Evolutionary conservation across 2,113 vertebrate species (phyloP).

Genomic region (Pelecanoides urinatrix): DNA sequence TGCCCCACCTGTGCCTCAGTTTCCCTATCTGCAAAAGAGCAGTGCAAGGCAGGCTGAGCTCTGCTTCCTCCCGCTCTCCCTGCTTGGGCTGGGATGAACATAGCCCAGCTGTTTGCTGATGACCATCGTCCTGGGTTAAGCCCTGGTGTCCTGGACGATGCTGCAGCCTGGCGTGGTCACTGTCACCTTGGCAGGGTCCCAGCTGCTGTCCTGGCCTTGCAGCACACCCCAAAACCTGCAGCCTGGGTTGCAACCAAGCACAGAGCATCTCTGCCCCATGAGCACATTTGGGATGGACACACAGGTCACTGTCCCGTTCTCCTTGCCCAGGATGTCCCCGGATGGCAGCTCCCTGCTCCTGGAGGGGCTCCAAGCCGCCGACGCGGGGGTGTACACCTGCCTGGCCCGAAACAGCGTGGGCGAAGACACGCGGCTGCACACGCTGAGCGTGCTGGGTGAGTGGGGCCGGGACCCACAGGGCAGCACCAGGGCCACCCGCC

Average conservation of each 20-base stretch:
- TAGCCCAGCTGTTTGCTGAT: not conserved
- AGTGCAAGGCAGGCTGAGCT: not conserved
- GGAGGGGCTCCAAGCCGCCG: conserved; percentile 67
- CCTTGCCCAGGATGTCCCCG: conserved; percentile 64
- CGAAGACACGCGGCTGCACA: conserved; percentile 81
- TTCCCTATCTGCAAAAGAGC: not conserved
- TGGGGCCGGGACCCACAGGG: accelerated
- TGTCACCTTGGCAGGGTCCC: not conserved
- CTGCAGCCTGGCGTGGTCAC: not conserved
- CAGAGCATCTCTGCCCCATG: accelerated
- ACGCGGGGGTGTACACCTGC: conserved; percentile 87
- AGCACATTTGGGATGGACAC: accelerated
- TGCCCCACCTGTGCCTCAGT: not conserved
- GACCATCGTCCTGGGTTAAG: not conserved
- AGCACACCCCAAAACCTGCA: accelerated
- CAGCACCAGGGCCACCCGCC: accelerated
- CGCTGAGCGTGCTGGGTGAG: conserved; percentile 83
- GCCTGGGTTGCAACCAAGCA: not conserved
- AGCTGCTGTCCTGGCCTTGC: not conserved
- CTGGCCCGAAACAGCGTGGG: conserved; percentile 80
- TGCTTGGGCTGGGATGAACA: not conserved
- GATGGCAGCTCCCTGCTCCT: conserved; percentile 81
- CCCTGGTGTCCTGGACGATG: not conserved
- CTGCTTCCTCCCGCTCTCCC: not conserved
- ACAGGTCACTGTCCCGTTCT: accelerated